phyloP scores from a whole-genome alignment of 2,888 invertebrate genomes.

The Patella caerulea region DNA sequence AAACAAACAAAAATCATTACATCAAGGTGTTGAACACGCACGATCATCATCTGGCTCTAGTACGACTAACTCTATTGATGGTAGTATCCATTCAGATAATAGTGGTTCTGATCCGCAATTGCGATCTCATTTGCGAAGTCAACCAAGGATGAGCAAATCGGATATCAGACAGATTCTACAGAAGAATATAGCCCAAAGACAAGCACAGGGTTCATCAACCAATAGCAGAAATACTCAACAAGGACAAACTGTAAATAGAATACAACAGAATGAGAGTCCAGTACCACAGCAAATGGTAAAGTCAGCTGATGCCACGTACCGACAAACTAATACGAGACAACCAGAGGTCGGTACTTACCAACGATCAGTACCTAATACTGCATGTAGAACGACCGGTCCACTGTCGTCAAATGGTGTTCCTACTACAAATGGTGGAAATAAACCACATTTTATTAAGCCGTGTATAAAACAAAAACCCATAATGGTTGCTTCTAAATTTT shows the following conservation, averaged over 20 bases:
- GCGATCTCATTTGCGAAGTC: conserved; percentile 25
- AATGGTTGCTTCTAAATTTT: neutral
- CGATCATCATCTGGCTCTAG: conserved; percentile 30
- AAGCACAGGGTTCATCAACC: conserved; percentile 22
- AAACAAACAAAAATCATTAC: conserved; percentile 48
- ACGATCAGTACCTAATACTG: conserved; percentile 4
- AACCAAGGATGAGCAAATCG: conserved; percentile 40
- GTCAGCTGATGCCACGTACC: neutral
- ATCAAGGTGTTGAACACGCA: conserved; percentile 21
- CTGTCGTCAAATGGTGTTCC: neutral
- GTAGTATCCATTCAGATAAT: conserved; percentile 17
- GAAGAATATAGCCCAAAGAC: conserved; percentile 38
- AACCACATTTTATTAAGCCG: neutral
- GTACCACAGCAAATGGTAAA: conserved; percentile 16
- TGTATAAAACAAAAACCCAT: conserved; percentile 4
- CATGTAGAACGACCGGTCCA: neutral
- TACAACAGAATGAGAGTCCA: conserved; percentile 13
- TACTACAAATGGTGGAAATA: neutral
- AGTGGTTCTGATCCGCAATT: conserved; percentile 26
- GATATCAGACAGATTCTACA: conserved; percentile 50
- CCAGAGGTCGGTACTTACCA: conserved; percentile 28
- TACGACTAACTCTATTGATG: conserved; percentile 25
- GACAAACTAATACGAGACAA: neutral
- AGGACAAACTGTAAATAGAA: neutral
- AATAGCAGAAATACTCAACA: conserved; percentile 19